These are phyloP conservation scores for Sphinx pinastri DNA, from an alignment of 2,888 invertebrate species.

Conservation along the genomic window DNA sequence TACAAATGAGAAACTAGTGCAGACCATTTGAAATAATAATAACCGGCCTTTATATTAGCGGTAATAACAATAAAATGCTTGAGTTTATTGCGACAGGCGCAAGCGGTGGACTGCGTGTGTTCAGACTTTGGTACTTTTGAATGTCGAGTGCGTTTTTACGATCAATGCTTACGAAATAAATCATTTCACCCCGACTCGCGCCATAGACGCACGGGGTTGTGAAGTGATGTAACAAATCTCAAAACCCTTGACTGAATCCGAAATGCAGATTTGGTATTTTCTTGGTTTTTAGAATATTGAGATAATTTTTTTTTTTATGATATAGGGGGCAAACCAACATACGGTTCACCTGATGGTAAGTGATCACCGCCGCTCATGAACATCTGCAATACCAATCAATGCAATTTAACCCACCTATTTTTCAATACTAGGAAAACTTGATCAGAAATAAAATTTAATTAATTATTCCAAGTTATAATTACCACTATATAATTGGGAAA, in stretches of 20 bases:
- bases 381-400: too few species aligned
- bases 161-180: constrained; percentile 62
- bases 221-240: background rate
- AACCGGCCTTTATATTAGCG: constrained; percentile 53
- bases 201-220: constrained; percentile 31
- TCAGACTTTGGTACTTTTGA: constrained; percentile 47
- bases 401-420: background rate
- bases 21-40: constrained; percentile 53
- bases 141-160: constrained; percentile 65
- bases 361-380: too few species aligned
- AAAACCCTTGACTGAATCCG: background rate
- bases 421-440: background rate
- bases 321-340: too few species aligned
- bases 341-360: too few species aligned
- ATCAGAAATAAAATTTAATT: too few species aligned
- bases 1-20: constrained; percentile 22
- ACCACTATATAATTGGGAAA: too few species aligned
- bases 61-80: constrained; percentile 65
- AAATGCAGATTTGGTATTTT: background rate
- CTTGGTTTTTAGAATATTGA: background rate
- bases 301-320: too few species aligned
- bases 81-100: constrained; percentile 64
- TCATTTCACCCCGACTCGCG: constrained; percentile 52
- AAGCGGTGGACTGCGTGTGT: constrained; percentile 54
- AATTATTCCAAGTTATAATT: background rate